Evolutionary conservation across 1,140 invertebrate genomes (phyloP).

Genomic region (Melitaea cinxia): DNA sequence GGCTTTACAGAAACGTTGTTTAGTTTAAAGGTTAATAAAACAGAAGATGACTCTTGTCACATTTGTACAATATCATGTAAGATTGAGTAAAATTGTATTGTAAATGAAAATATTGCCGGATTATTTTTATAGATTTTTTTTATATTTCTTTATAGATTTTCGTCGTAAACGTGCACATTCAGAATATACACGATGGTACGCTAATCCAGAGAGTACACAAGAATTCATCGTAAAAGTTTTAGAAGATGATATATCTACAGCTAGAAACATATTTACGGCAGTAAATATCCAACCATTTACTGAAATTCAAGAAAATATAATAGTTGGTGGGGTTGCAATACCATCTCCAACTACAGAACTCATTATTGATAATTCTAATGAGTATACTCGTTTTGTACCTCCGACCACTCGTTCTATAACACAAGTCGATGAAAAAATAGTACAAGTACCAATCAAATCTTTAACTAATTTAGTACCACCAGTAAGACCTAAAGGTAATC

Average conservation of each 20-base stretch:
- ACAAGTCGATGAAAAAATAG: slow-evolving; percentile 25
- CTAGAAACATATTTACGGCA: slow-evolving; percentile 52
- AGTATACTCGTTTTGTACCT: slow-evolving; percentile 64
- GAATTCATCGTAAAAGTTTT: slow-evolving; percentile 74
- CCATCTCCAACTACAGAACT: slow-evolving; percentile 38
- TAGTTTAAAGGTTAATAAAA: slow-evolving; percentile 43
- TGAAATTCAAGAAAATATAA: slow-evolving; percentile 54
- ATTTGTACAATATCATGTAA: slow-evolving; percentile 56
- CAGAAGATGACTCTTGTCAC: slow-evolving; percentile 47
- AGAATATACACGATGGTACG: slow-evolving; percentile 68
- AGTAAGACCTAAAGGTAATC: slow-evolving; percentile 37
- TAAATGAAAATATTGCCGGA: background rate
- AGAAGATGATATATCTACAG: slow-evolving; percentile 61
- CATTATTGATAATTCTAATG: slow-evolving; percentile 32
- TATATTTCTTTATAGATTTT: slow-evolving; percentile 43
- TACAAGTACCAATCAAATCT: slow-evolving; percentile 27
- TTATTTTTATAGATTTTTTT: background rate
- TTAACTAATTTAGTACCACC: slow-evolving; percentile 30
- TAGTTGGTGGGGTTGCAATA: slow-evolving; percentile 58
- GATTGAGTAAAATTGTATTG: background rate
- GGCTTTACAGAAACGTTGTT: slow-evolving; percentile 51
- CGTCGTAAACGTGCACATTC: slow-evolving; percentile 57
- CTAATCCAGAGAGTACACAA: slow-evolving; percentile 54
- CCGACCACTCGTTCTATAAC: slow-evolving; percentile 43
- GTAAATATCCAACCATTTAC: slow-evolving; percentile 60